A percentile compares a stretch with the other conserved stretches of the same genome.
These are phyloP conservation scores for Enchytraeus crypticus DNA, from an alignment of 2,888 invertebrate genomes.

Conservation along the genomic window DNA sequence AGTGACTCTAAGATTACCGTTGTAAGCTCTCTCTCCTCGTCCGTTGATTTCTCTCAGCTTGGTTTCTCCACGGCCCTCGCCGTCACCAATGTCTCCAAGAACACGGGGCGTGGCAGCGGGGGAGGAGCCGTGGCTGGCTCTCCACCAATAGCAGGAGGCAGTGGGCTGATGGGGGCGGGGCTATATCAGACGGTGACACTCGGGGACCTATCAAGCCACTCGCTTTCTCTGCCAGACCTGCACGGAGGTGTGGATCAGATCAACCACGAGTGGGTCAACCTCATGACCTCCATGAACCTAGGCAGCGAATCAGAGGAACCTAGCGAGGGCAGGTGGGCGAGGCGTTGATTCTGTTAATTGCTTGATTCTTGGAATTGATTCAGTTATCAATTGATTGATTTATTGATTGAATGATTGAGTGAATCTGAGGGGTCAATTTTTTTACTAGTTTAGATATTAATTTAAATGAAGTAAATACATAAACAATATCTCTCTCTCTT, in stretches of 20 bases:
- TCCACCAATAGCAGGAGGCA: background rate
- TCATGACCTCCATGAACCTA: constrained; percentile 15
- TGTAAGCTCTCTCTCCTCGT: too few species aligned
- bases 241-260: background rate
- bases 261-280: constrained; percentile 10
- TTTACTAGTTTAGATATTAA: too few species aligned
- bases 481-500: too few species aligned
- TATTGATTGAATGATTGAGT: too few species aligned
- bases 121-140: background rate
- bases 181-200: background rate
- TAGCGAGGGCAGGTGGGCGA: background rate
- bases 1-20: too few species aligned
- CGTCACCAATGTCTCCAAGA: too few species aligned
- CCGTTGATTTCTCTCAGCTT: background rate
- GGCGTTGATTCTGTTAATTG: too few species aligned
- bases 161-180: too few species aligned
- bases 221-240: background rate
- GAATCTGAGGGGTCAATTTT: too few species aligned
- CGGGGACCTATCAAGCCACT: background rate
- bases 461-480: too few species aligned
- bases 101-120: background rate
- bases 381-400: too few species aligned
- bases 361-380: too few species aligned
- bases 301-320: constrained; percentile 2
- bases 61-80: background rate